phyloP scores from a whole-genome alignment of 2,888 invertebrate genomes.

The Nasonovia ribisnigri region DNA sequence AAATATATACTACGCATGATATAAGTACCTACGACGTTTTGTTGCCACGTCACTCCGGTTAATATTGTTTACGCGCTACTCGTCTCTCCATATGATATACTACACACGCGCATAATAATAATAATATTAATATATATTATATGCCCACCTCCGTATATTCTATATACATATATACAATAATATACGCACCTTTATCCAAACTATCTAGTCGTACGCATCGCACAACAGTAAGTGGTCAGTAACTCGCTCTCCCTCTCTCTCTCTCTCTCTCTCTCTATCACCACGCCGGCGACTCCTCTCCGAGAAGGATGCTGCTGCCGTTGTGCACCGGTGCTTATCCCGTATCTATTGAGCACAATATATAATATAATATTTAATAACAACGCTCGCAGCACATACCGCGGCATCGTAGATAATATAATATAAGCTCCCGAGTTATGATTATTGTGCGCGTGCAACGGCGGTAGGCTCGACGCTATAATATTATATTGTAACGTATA shows the following conservation, averaged over 20 bases:
- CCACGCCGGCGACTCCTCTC: background rate
- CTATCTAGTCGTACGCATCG: background rate
- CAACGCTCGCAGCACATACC: background rate
- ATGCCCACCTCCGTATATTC: background rate
- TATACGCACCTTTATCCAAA: background rate
- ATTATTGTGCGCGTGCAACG: background rate
- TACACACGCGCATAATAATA: background rate
- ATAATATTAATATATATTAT: background rate
- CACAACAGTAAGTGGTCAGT: background rate
- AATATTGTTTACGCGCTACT: slow-evolving; percentile 41
- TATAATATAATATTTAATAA: background rate
- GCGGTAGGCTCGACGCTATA: background rate
- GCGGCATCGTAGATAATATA: background rate
- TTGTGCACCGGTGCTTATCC: background rate
- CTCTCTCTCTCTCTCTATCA: background rate
- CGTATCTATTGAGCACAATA: background rate
- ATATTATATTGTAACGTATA: background rate
- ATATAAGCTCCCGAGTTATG: background rate
- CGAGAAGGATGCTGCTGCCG: background rate
- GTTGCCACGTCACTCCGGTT: slow-evolving; percentile 51
- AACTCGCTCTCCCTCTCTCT: background rate
- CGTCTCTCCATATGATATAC: background rate
- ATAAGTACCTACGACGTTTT: slow-evolving; percentile 34
- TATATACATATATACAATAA: background rate
- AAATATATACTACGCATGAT: background rate